These are phyloP conservation scores for Plebejus anna DNA, from an alignment of 2,888 invertebrate species.

Conservation along the genomic window DNA sequence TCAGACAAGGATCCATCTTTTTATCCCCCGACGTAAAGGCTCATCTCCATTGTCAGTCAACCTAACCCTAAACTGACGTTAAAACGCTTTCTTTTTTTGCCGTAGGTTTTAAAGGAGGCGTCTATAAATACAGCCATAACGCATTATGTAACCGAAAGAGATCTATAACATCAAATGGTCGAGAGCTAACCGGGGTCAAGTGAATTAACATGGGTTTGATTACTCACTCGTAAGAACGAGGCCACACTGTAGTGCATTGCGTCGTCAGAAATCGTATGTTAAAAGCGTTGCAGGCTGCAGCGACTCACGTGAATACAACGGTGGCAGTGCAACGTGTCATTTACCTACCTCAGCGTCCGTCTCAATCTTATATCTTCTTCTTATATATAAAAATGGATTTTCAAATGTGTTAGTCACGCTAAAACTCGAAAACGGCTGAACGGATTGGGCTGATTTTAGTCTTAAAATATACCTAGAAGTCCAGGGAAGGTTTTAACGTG, in stretches of 20 bases:
- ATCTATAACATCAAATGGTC: constrained; percentile 25
- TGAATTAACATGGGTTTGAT: constrained; percentile 41
- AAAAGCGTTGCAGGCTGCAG: background rate
- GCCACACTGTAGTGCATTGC: background rate
- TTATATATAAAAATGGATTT: too few species aligned
- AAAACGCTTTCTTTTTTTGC: constrained; percentile 16
- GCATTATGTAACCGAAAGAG: constrained; percentile 23
- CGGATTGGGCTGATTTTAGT: too few species aligned
- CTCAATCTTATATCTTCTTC: too few species aligned
- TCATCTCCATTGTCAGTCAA: background rate
- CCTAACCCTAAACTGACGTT: background rate
- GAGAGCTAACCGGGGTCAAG: constrained; percentile 32
- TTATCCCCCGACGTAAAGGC: background rate
- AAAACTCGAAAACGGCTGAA: too few species aligned
- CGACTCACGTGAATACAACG: background rate
- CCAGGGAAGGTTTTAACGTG: too few species aligned
- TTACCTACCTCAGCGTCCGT: background rate
- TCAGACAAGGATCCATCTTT: background rate
- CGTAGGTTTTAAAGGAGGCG: background rate
- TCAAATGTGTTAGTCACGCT: too few species aligned
- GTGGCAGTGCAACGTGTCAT: background rate
- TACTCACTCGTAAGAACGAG: constrained; percentile 33
- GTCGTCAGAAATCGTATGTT: background rate
- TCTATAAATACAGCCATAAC: background rate
- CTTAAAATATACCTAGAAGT: too few species aligned